Evolutionary conservation across 92 coral and sea anemone genomes (phyloP), one percentile per base, ranked within the genome.

Genomic region (Phenganax marumi): DNA sequence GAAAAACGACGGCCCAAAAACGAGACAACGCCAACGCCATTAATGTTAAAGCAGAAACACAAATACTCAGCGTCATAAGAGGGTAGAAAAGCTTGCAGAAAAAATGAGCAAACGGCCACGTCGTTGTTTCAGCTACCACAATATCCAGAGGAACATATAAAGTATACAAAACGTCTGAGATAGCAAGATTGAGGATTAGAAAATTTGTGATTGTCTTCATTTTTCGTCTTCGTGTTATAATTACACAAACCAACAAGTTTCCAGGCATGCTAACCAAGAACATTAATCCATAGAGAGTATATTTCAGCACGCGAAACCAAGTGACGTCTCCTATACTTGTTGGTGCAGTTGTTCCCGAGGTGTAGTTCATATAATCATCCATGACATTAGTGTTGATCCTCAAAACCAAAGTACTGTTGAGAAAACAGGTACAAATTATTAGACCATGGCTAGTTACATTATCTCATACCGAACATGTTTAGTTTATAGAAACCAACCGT

Each of bases 1-100:
- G 98, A 74, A 92, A 82, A 6, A 95, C 96, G 53, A 95, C 93
- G 39, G 97, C 98, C 95, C 96, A 88, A 75, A 95, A 95, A 52
- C 98, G 81, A 69, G 91, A 89, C 50, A 95, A 73, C 50, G 97
- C 93, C 57, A 95, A 91, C 7, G 88, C 92, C 73, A 89, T 90
- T 19, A 92, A 74, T 0, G 97, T 92, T 18, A 88, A 90, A 56
- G 91, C 85, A 10, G 97, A 92, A 3, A 90, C 97, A 62, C 89
- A 86, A 52, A 90, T 75, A 11, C 93, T 83, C 26, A 90, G 66
- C 0, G 97, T 92, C 84, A 90, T 92, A 11, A 92, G 86, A 18
- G 97, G 97, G 68, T 92, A 92, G 9, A 92, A 78, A 13, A 90
- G 68, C 63, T 90, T 88, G 65, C 97, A 92, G 43, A 92, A 72